A percentile compares a stretch with the other conserved stretches of the same genome.
These are phyloP conservation scores for Adoxophyes honmai DNA, from an alignment of 1,140 invertebrate species.

Conservation along the genomic window DNA sequence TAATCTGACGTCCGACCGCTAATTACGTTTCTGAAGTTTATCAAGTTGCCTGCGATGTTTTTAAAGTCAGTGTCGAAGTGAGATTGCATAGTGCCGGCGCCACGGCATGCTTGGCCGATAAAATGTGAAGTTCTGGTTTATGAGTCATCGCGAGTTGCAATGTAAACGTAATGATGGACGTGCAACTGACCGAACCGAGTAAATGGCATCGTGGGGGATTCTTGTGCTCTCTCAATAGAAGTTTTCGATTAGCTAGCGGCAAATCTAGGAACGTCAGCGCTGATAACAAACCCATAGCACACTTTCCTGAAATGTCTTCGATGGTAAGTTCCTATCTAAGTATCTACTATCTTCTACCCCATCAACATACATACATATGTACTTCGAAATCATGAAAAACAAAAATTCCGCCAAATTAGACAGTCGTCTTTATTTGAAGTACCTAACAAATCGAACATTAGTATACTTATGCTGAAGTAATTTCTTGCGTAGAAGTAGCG, in stretches of 20 bases:
- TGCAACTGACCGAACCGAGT: slow-evolving; percentile 53
- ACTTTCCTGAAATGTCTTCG: slow-evolving; percentile 41
- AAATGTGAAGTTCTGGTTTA: slow-evolving; percentile 40
- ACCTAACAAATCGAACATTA: too few relatives aligned
- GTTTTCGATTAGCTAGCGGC: slow-evolving; percentile 50
- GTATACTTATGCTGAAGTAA: too few relatives aligned
- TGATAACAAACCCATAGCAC: slow-evolving; percentile 42
- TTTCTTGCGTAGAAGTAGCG: too few relatives aligned
- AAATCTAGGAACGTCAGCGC: slow-evolving; percentile 45
- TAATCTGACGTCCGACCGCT: background rate
- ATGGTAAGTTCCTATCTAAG: slow-evolving; percentile 29
- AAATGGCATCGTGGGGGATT: slow-evolving; percentile 68
- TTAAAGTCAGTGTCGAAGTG: slow-evolving; percentile 19
- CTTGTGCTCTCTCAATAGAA: slow-evolving; percentile 60
- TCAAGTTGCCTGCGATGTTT: background rate
- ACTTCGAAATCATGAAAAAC: too few relatives aligned
- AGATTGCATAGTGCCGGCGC: slow-evolving; percentile 31
- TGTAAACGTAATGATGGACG: slow-evolving; percentile 68
- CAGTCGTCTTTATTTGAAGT: too few relatives aligned
- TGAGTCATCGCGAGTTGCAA: slow-evolving; percentile 61
- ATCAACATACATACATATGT: too few relatives aligned
- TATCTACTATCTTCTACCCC: too few relatives aligned
- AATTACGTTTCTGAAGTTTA: background rate
- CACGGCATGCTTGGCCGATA: slow-evolving; percentile 42
- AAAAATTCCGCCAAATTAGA: too few relatives aligned